Evolutionary conservation across 2,888 invertebrate genomes (phyloP).

Genomic region (Lapara coniferarum): DNA sequence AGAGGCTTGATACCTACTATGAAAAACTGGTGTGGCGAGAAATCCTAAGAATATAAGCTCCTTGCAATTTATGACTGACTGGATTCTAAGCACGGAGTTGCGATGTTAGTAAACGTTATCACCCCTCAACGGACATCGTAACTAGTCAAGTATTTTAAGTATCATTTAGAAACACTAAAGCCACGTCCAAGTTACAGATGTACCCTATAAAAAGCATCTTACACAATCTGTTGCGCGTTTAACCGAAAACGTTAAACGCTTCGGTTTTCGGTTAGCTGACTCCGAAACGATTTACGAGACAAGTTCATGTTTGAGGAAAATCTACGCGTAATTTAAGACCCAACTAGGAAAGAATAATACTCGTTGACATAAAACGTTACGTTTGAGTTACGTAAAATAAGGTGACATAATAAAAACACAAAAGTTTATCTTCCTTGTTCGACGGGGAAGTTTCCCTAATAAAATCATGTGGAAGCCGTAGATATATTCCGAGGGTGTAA

Average conservation of each 20-base stretch:
- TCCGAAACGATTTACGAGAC: conserved; percentile 31
- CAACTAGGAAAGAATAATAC: conserved; percentile 28
- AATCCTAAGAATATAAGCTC: too few species aligned
- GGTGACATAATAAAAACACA: conserved; percentile 26
- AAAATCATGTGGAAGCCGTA: conserved; percentile 54
- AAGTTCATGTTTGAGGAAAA: conserved; percentile 27
- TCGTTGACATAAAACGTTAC: conserved; percentile 25
- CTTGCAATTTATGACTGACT: too few species aligned
- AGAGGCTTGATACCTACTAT: too few species aligned
- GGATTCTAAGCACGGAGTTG: too few species aligned
- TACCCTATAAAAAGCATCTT: not conserved
- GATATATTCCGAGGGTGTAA: conserved; percentile 43
- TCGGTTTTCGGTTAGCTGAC: conserved; percentile 25
- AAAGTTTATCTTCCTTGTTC: conserved; percentile 21
- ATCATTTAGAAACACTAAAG: too few species aligned
- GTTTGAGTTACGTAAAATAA: conserved; percentile 20
- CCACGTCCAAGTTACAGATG: too few species aligned
- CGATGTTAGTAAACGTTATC: too few species aligned
- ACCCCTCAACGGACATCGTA: too few species aligned
- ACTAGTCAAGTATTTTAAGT: too few species aligned
- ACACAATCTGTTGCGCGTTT: conserved; percentile 3
- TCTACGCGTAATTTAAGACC: conserved; percentile 29
- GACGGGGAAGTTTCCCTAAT: conserved; percentile 36
- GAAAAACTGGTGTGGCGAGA: too few species aligned
- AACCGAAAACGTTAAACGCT: conserved; percentile 10